Evolutionary conservation across 2,113 vertebrate species (phyloP), one percentile per base, ranked within the genome.

Genomic region (Malurus alboscapulatus): DNA sequence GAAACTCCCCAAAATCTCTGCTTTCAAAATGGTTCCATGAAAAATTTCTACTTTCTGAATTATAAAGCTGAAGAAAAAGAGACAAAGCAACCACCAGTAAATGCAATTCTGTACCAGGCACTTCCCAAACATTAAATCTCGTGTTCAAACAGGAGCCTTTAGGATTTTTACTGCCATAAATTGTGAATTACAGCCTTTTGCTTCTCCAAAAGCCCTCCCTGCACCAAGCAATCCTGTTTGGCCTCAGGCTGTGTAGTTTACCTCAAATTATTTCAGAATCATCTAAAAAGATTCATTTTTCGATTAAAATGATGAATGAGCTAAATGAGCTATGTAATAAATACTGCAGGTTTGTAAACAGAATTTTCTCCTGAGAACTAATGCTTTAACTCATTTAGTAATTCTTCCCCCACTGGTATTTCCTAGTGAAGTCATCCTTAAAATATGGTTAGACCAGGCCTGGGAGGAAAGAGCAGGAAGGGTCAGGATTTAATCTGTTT

Each of bases 311-410:
- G 97, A 99, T 98, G 98, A 98, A 98, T 97, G 98, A 98, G 98
- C 98, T 98, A 99, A 99, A 99, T 98, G 99, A 99, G 98, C 98
- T 98, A 98, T 98, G 98, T 98, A 99, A 99, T 99, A 99, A 98
- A 99, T 98, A 98, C 96, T 92, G 95, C 95, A 98, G 98, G 97
- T 98, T 98, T 98, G 98, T 98, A 99, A 99, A 98, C 98, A 98
- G 97, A 97, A 93, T 96, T 89, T 96, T 94, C 97, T 98, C 97
- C 75, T 26, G 97, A 98, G 98, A 97, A 97, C 86, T 84, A 94
- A 94, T 92, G 97, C 96, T 96, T 98, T 97, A 97, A 93, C 97
- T 98, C 97, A 93, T 97, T 96, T 96, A 94, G 96, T 97, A 96
- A 97, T 97, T 98, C 95, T 87, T 88, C 94, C 89, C 94, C 89